Base-by-base conservation (phyloP, 2,888 invertebrate genomes). In the Agonopterix heracliana region DNA sequence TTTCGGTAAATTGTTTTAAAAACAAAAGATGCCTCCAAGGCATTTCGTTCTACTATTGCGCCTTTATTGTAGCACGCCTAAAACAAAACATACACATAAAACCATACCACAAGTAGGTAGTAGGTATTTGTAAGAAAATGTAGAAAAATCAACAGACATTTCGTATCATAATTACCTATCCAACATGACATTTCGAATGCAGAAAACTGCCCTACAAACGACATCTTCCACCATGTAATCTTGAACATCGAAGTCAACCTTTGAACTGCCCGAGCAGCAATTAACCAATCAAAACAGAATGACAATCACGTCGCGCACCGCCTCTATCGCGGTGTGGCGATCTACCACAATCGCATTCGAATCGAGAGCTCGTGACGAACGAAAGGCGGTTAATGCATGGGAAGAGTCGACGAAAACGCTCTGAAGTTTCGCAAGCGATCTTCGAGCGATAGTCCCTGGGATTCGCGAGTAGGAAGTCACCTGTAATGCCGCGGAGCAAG, bases 321-420 rank as follows among this genome's bases (percentile, higher is more conserved):
- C 48, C 34, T 26, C 41, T 48, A 48, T 53, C 50, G 47, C 52
- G 45, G 45, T 40, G 46, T 35, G 45, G 49, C 41, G 53, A 53
- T 53, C 53, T 54, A 54, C 53, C 55, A 52, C 64, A 56, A 68
- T 68, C 69, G 57, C 47, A 45, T 47, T 26, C 51, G 46, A 38
- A 38, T 41, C 56, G 54, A 56, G 53, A 56, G 52, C 45, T 49
- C 45, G 50, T 44, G 69, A 70, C 73, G 69, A 70, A 71, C 62
- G 60, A 59, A 66, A 62, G 60, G 59, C 47, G 51, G 45, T 50
- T 61, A 65, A 68, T 64, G 72, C 62, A 63, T 71, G 72, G 64
- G 72, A 72, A 71, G 59, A 63, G 64, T 50, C 50, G 54, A 63
- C 59, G 61, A 68, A 62, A 64, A 61, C 57, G 53, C 38, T 49